Conservation (phyloP, 1,140 invertebrate genomes). For the Drosophila obscura region DNA sequence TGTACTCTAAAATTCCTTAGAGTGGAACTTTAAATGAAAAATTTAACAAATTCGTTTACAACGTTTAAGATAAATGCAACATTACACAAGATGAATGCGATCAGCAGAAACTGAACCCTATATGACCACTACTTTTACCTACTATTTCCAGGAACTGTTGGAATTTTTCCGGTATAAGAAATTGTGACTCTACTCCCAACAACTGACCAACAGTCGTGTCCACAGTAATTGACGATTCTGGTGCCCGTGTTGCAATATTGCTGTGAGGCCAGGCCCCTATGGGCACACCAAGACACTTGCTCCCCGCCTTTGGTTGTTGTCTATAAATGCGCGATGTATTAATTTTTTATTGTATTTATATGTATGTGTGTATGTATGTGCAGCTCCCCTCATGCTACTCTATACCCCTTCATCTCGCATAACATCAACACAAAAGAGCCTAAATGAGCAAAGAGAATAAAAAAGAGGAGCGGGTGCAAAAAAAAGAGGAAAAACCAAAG, state of each 20-base stretch:
- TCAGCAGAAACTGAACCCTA: no score
- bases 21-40: no score
- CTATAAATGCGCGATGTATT: constrained; percentile 56
- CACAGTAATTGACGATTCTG: constrained; percentile 50
- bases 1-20: no score
- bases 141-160: no score
- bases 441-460: constrained; percentile 49
- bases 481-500: constrained; percentile 27
- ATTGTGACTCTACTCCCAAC: constrained; percentile 11
- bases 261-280: constrained; percentile 21
- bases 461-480: not conserved
- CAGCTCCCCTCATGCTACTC: not conserved
- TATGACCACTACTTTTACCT: no score
- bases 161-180: no score
- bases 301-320: constrained; percentile 13
- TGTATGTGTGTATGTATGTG: not conserved
- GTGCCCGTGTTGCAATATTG: constrained; percentile 41
- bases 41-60: no score
- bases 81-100: no score
- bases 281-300: constrained; percentile 11
- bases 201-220: constrained; percentile 9
- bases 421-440: constrained; percentile 46
- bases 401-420: constrained; percentile 3
- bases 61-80: no score
- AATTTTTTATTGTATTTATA: constrained; percentile 55